phyloP scores from a whole-genome alignment of 2,113 vertebrate genomes.

The Odontesthes bonariensis region DNA sequence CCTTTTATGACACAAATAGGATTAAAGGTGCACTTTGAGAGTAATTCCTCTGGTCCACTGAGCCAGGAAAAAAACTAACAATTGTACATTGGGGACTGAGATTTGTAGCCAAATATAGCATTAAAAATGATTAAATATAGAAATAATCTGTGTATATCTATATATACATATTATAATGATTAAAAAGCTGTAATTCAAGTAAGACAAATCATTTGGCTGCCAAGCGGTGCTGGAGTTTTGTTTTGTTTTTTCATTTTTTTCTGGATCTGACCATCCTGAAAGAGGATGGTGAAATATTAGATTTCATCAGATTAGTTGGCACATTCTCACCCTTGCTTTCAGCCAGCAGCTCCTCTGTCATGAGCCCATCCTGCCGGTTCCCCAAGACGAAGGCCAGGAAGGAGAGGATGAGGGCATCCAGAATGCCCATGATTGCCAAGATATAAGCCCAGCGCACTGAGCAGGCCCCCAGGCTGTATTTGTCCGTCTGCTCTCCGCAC shows the following conservation, averaged over 20 bases:
- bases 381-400: conserved; percentile 97
- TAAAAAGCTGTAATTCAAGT: neutral
- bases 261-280: neutral
- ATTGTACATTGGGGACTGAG: conserved; percentile 15
- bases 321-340: conserved; percentile 94
- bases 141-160: no score
- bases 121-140: neutral
- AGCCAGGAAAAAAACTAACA: conserved; percentile 1
- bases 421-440: conserved; percentile 95
- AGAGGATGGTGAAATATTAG: conserved; percentile 12
- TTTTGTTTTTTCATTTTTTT: neutral
- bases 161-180: no score
- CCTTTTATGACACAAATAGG: conserved; percentile 8
- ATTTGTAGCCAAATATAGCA: neutral
- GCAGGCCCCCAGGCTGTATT: conserved; percentile 95
- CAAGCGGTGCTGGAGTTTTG: neutral
- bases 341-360: conserved; percentile 95
- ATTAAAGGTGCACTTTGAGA: conserved; percentile 23
- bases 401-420: conserved; percentile 96
- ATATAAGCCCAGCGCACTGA: conserved; percentile 97
- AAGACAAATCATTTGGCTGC: neutral
- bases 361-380: conserved; percentile 95
- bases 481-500: conserved; percentile 97
- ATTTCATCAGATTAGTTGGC: conserved; percentile 2
- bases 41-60: neutral